Base-by-base conservation (phyloP, 1,140 invertebrate genomes). In the Periplaneta americana region DNA sequence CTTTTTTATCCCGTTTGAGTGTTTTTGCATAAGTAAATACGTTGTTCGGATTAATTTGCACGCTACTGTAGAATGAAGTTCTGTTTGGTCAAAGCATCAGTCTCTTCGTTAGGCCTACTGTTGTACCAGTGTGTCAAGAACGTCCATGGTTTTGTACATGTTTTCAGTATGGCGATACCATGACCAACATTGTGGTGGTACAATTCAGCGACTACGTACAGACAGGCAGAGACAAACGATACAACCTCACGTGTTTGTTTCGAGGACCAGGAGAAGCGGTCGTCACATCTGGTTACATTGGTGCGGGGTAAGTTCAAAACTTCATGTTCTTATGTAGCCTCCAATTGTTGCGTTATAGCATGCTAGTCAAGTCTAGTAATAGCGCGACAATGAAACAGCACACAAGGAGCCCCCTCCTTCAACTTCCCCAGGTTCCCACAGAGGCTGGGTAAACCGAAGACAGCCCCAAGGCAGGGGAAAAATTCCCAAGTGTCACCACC, bases 131-230 rank as follows among this genome's bases (percentile, higher is more conserved):
- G n/a, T n/a, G n/a, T n/a, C n/a, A n/a, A n/a, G n/a, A n/a, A n/a
- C n/a, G n/a, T n/a, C n/a, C n/a, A n/a, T n/a, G n/a, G n/a, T n/a
- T n/a, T n/a, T 66, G 48, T 66, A 9, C 15, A 84, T 89, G 28
- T n/a, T n/a, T n/a, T n/a, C 87, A 97, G 94, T 97, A 96, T 84
- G 96, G 95, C 0, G 96, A 98, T 85, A 96, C 95, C 1, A 95
- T 97, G 93, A 97, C 96, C 66, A 98, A 98, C 85, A 97, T 98
- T 78, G 96, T 97, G 5, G 96, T 98, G 31, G 96, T 98, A 0
- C 96, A 98, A 88, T 97, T 98, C 88, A 97, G 96, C 82, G 96
- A 98, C 87, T 95, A 95, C 85, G 96, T 98, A 0, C 96, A 98
- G 89, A 98, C 96, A 1, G 95, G 95, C 75, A 89, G 94, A 82